Percentiles rank a stretch among this genome's conserved stretches.
phyloP scores from a whole-genome alignment of 2,113 vertebrate genomes.

The Cephalopterus ornatus region DNA sequence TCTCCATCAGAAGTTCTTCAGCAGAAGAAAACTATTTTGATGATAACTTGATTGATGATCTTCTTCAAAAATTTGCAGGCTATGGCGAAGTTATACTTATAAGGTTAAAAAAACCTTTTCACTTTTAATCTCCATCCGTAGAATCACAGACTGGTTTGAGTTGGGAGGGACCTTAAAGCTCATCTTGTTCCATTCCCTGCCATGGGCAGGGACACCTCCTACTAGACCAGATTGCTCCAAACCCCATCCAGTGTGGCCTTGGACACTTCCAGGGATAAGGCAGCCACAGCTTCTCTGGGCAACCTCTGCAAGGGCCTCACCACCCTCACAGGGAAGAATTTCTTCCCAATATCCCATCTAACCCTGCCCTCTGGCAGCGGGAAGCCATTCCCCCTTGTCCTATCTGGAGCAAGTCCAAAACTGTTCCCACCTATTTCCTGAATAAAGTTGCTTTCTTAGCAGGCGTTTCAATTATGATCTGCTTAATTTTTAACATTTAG shows the following conservation, averaged over 20 bases:
- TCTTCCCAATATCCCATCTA: neutral
- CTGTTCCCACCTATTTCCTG: neutral
- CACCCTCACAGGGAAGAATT: neutral
- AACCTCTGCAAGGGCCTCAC: neutral
- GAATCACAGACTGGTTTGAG: neutral
- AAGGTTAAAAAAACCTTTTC: conserved; percentile 76
- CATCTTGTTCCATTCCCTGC: neutral
- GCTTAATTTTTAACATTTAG: neutral
- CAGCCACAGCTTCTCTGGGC: neutral
- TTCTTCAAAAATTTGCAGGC: conserved; percentile 89
- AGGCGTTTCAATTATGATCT: neutral
- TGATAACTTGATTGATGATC: conserved; percentile 91
- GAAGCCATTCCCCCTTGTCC: neutral
- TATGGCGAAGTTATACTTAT: conserved; percentile 97
- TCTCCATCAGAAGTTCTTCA: conserved; percentile 86
- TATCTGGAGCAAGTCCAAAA: neutral
- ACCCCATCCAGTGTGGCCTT: neutral
- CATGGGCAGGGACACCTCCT: neutral
- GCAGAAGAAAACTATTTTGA: conserved; percentile 88
- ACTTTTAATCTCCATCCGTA: neutral
- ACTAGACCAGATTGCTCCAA: neutral
- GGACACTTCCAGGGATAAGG: neutral
- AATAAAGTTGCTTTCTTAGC: neutral
- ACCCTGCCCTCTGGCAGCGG: neutral
- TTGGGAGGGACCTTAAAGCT: neutral